Evolutionary conservation across 1,140 invertebrate species (phyloP), one percentile per base, ranked within the genome.

Genomic region (Eriocheir sinensis): DNA sequence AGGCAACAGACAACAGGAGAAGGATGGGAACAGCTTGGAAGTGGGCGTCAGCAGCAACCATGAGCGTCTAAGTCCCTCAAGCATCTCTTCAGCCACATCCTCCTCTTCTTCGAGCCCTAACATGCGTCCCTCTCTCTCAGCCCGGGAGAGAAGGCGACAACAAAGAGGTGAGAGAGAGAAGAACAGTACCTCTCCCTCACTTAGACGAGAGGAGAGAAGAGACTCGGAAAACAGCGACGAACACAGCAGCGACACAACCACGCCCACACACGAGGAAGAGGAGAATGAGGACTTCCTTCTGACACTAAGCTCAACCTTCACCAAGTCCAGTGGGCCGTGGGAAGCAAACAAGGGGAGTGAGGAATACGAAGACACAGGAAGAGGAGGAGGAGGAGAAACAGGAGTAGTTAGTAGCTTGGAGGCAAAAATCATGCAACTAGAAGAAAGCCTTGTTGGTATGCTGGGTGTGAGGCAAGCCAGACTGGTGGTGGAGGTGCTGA

Each of bases 81-180:
- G 3, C 9, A 44, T 30, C 17, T 21, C 41, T 79, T 17, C 36
- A 38, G 32, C 15, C 21, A 12, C 12, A 53, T 21, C 4, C n/a
- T 9, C 79, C 38, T n/a, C 40, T 38, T 34, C 32, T 2, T 6
- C 17, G 8, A 30, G 27, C 34, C 80, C 17, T 3, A 36, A 93
- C 12, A 21, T 6, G 21, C 32, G 30, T 40, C 36, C 21, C 36
- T 48, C 91, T 21, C 53, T 32, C 17, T 93, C 91, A 21, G 91
- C 91, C 3, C 79, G 91, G n/a, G 91, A 93, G 36, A n/a, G 91
- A 30, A 48, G 91, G n/a, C 41, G 91, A 86, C 91, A 48, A 32
- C 83, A 93, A 32, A 93, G 44, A 85, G 30, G 32, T 2, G 3
- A 93, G 40, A 34, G 0, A 41, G 41, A 44, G 41, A 83, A 86